Conservation (phyloP, 2,888 invertebrate species). For the Brachynemurus nebulosus region DNA sequence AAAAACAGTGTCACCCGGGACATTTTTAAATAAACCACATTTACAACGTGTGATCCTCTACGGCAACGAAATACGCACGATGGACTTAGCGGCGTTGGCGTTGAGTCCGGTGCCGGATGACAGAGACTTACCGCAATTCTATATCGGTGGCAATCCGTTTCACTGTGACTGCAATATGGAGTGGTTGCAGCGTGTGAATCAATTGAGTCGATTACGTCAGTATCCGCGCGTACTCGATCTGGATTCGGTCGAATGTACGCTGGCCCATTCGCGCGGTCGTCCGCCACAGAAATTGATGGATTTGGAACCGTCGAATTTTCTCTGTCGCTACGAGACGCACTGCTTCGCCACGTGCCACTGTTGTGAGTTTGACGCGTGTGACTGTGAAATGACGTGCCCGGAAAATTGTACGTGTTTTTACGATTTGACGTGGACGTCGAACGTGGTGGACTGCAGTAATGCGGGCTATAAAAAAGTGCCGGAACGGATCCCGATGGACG, state of each 20-base stretch:
- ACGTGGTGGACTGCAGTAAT: conserved; percentile 71
- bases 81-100: conserved; percentile 58
- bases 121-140: conserved; percentile 61
- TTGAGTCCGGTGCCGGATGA: conserved; percentile 49
- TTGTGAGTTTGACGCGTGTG: conserved; percentile 82
- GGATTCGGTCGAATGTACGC: conserved; percentile 60
- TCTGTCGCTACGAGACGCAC: conserved; percentile 68
- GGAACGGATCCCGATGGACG: conserved; percentile 75
- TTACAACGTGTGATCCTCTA: conserved; percentile 64
- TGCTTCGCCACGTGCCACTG: conserved; percentile 80
- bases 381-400: conserved; percentile 85
- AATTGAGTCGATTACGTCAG: conserved; percentile 54
- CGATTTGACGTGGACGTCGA: conserved; percentile 73
- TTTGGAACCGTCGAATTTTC: conserved; percentile 59
- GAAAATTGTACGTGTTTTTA: conserved; percentile 76
- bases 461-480: conserved; percentile 62
- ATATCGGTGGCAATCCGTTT: conserved; percentile 70
- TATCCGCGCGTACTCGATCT: conserved; percentile 70
- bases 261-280: conserved; percentile 49
- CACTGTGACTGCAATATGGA: conserved; percentile 79
- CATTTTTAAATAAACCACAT: conserved; percentile 54
- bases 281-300: conserved; percentile 51
- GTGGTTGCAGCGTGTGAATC: conserved; percentile 70
- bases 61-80: conserved; percentile 54
- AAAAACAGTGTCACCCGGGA: conserved; percentile 51